phyloP scores from a whole-genome alignment of 2,888 invertebrate species.

The Drosophila monieri region DNA sequence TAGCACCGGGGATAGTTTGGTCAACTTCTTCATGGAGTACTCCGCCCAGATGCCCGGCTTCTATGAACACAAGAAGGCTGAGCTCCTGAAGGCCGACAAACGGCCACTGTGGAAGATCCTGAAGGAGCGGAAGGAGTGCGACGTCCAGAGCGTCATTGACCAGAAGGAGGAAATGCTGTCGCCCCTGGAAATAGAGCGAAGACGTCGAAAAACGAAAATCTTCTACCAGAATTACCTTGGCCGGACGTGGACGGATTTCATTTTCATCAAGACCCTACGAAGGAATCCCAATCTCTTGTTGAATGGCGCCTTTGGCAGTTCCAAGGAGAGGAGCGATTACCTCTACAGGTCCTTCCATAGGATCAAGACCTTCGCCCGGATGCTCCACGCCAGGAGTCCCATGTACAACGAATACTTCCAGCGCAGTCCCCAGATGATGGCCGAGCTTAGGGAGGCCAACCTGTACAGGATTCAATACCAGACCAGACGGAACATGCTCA shows the following conservation, averaged over 20 bases:
- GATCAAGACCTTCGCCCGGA: slow-evolving; percentile 51
- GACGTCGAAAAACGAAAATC: slow-evolving; percentile 56
- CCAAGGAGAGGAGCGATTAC: slow-evolving; percentile 8
- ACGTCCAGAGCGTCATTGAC: slow-evolving; percentile 47
- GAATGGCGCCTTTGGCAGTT: slow-evolving; percentile 14
- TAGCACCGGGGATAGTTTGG: slow-evolving; percentile 28
- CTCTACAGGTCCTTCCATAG: slow-evolving; percentile 26
- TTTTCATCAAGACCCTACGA: slow-evolving; percentile 51
- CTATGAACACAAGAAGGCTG: slow-evolving; percentile 17
- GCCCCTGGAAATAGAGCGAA: slow-evolving; percentile 54
- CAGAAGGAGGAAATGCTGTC: slow-evolving; percentile 28
- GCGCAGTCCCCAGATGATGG: slow-evolving; percentile 2
- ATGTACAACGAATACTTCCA: slow-evolving; percentile 56
- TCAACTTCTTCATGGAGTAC: slow-evolving; percentile 48
- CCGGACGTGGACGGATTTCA: slow-evolving; percentile 49
- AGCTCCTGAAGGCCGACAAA: background rate
- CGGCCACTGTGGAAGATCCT: slow-evolving; percentile 35
- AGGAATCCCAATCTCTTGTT: slow-evolving; percentile 40
- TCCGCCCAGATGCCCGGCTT: slow-evolving; percentile 10
- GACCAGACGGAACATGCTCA: slow-evolving; percentile 63
- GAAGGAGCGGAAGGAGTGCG: slow-evolving; percentile 35
- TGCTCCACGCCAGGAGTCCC: slow-evolving; percentile 68
- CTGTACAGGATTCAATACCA: slow-evolving; percentile 65
- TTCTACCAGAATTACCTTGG: slow-evolving; percentile 58
- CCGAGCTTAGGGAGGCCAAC: slow-evolving; percentile 44